Evolutionary conservation across 2,113 vertebrate species (phyloP).

Genomic region (Octodon degus): DNA sequence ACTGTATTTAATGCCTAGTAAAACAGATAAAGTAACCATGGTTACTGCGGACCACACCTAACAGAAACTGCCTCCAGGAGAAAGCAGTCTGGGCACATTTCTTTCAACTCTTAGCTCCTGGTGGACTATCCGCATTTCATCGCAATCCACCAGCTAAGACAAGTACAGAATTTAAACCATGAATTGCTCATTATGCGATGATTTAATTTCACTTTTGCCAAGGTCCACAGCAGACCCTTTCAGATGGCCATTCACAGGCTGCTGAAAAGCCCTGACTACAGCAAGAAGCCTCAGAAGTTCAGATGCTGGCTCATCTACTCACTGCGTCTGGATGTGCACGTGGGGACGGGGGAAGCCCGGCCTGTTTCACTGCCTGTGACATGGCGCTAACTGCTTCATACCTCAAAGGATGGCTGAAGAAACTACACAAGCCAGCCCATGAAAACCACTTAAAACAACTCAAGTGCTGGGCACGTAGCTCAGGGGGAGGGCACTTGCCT

Average conservation of each 20-base stretch:
- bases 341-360: neutral
- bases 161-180: neutral
- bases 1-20: neutral
- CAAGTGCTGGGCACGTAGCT: neutral
- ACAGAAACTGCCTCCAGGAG: neutral
- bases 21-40: neutral
- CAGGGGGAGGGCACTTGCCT: neutral
- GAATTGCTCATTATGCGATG: neutral
- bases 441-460: neutral
- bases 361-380: neutral
- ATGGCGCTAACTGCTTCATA: neutral
- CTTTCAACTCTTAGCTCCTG: no score
- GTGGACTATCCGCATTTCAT: neutral
- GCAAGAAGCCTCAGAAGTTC: neutral
- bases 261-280: neutral
- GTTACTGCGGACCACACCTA: rapidly evolving
- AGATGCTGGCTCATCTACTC: neutral
- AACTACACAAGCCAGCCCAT: neutral
- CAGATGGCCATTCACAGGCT: neutral
- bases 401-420: neutral
- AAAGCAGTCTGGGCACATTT: neutral
- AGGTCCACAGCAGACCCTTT: neutral
- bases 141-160: neutral
- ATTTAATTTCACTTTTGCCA: neutral
- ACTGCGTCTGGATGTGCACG: neutral